Conservation (phyloP, 1,140 invertebrate species). For the Trachelipus rathkii region DNA sequence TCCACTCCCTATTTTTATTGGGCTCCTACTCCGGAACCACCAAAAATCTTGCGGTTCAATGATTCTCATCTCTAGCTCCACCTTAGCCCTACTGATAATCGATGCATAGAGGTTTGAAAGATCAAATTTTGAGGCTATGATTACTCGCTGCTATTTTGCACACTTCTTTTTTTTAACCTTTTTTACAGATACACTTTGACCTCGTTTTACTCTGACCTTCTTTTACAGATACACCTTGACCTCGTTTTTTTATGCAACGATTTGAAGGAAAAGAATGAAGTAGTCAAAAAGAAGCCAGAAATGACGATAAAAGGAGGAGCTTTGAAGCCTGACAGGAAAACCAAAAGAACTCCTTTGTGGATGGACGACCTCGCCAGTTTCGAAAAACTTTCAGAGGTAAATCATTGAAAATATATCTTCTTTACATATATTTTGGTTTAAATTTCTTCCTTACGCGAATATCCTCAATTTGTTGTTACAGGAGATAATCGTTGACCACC, state of each 20-base stretch:
- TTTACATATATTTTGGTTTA: neutral
- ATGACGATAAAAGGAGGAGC: conserved; percentile 77
- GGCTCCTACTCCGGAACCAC: too few relatives aligned
- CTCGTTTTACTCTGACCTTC: too few relatives aligned
- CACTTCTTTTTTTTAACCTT: too few relatives aligned
- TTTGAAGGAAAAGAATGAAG: conserved; percentile 53
- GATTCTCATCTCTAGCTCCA: too few relatives aligned
- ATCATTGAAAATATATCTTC: conserved; percentile 42
- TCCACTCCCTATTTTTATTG: too few relatives aligned
- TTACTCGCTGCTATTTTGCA: too few relatives aligned
- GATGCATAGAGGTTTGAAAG: too few relatives aligned
- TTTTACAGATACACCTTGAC: conserved; percentile 55
- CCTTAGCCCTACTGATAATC: too few relatives aligned
- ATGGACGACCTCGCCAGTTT: conserved; percentile 70
- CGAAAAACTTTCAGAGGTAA: conserved; percentile 64
- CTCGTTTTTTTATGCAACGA: conserved; percentile 62
- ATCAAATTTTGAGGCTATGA: too few relatives aligned
- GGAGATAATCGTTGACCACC: conserved; percentile 71
- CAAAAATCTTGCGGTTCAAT: too few relatives aligned
- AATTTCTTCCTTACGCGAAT: neutral
- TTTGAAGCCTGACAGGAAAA: conserved; percentile 70
- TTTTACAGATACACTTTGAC: too few relatives aligned
- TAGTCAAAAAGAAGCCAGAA: conserved; percentile 54
- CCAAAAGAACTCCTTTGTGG: conserved; percentile 65
- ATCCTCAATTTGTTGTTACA: conserved; percentile 44